These are phyloP conservation scores for Chaetops frenatus DNA, from an alignment of 2,113 vertebrate species.

Conservation along the genomic window DNA sequence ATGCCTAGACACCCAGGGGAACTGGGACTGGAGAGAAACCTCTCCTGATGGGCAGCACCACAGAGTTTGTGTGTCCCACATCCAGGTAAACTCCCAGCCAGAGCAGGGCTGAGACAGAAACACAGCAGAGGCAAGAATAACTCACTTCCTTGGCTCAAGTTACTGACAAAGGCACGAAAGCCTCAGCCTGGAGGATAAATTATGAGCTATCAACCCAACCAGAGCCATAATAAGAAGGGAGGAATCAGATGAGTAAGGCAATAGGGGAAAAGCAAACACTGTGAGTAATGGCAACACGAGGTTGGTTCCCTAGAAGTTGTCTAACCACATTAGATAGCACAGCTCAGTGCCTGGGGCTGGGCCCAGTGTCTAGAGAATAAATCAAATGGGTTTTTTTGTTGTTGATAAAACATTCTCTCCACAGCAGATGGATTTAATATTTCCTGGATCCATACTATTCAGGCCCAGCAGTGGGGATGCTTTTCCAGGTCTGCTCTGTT, in stretches of 20 bases:
- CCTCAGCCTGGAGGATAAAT: constrained; percentile 50
- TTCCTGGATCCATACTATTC: constrained; percentile 51
- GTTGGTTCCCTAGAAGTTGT: constrained; percentile 62
- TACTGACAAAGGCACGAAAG: constrained; percentile 58
- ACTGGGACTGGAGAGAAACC: background rate
- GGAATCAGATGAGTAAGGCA: constrained; percentile 63
- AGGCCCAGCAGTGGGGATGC: constrained; percentile 3
- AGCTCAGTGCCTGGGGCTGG: constrained; percentile 32
- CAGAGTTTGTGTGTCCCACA: background rate
- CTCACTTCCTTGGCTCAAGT: constrained; percentile 52
- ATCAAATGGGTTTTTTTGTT: constrained; percentile 49
- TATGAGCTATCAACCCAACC: constrained; percentile 59
- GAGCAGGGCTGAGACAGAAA: constrained; percentile 10
- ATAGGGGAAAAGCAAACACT: constrained; percentile 57
- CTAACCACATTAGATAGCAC: constrained; percentile 68
- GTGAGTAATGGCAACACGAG: constrained; percentile 60
- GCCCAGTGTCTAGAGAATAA: constrained; percentile 59
- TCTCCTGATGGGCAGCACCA: background rate
- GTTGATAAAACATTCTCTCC: constrained; percentile 65
- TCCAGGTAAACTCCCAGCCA: background rate
- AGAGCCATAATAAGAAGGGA: constrained; percentile 58
- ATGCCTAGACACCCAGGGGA: background rate
- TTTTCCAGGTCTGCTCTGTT: constrained; percentile 27
- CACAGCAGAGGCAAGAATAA: constrained; percentile 48
- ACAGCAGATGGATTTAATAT: constrained; percentile 62